phyloP scores from a whole-genome alignment of 1,140 invertebrate genomes.

The Patella vulgata region DNA sequence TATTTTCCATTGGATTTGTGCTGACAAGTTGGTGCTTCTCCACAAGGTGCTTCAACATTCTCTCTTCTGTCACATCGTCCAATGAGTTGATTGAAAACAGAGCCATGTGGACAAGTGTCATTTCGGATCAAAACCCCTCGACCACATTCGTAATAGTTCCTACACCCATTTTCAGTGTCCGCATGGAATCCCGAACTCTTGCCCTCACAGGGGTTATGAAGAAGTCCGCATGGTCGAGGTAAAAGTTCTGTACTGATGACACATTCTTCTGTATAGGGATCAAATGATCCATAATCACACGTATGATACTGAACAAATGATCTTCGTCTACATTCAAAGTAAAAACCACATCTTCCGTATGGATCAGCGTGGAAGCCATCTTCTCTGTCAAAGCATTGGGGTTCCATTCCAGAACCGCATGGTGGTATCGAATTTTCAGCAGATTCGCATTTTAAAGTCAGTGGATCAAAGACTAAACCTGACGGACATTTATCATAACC shows the following conservation, averaged over 20 bases:
- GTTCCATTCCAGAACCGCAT: slow-evolving; percentile 32
- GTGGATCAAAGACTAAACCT: slow-evolving; percentile 34
- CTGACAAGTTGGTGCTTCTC: slow-evolving; percentile 18
- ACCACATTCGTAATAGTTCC: slow-evolving; percentile 30
- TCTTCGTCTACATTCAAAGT: slow-evolving; percentile 30
- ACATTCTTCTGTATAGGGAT: slow-evolving; percentile 30
- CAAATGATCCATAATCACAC: slow-evolving; percentile 37
- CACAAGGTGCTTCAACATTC: slow-evolving; percentile 31
- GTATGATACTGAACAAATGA: slow-evolving; percentile 26
- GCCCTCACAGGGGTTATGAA: slow-evolving; percentile 32
- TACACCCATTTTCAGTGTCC: slow-evolving; percentile 20
- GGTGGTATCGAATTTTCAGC: slow-evolving; percentile 22
- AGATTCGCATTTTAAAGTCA: slow-evolving; percentile 26
- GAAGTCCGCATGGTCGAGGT: slow-evolving; percentile 32
- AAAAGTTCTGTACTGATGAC: slow-evolving; percentile 25
- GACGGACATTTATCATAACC: slow-evolving; percentile 36
- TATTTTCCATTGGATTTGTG: slow-evolving; percentile 31
- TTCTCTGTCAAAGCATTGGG: slow-evolving; percentile 20
- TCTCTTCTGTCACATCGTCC: slow-evolving; percentile 32
- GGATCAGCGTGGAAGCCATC: slow-evolving; percentile 40
- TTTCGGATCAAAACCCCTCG: slow-evolving; percentile 26
- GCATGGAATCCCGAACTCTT: slow-evolving; percentile 24
- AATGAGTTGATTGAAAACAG: slow-evolving; percentile 26
- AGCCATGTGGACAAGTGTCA: slow-evolving; percentile 21
- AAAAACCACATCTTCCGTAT: slow-evolving; percentile 37